Conservation (phyloP, 1,140 invertebrate genomes). For the Acromyrmex charruanus region DNA sequence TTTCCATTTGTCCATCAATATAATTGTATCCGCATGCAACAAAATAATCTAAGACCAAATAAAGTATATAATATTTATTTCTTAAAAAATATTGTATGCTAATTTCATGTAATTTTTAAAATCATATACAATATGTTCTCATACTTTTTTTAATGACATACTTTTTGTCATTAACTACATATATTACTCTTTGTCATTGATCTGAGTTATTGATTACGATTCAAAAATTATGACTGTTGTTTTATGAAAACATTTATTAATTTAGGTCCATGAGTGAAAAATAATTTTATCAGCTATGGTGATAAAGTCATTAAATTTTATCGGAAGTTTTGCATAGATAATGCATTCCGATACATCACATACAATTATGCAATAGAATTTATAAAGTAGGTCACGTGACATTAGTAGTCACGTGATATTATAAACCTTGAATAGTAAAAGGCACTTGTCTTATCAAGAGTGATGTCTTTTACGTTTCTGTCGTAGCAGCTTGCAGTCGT, state of each 20-base stretch:
- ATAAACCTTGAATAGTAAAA: slow-evolving; percentile 20
- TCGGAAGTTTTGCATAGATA: too few species aligned
- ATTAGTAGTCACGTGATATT: not conserved
- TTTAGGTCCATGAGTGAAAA: too few species aligned
- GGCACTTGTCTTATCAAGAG: not conserved
- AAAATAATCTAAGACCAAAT: slow-evolving; percentile 27
- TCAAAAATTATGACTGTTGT: too few species aligned
- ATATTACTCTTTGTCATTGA: too few species aligned
- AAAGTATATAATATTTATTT: slow-evolving; percentile 32
- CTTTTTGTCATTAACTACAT: too few species aligned
- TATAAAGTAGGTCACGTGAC: not conserved
- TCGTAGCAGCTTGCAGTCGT: not conserved
- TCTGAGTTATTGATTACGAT: too few species aligned
- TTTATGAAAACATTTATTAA: too few species aligned
- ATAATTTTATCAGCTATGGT: too few species aligned
- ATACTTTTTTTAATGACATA: not conserved
- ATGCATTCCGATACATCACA: not conserved
- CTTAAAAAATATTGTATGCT: not conserved
- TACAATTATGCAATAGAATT: not conserved
- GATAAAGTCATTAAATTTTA: too few species aligned
- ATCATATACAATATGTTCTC: not conserved
- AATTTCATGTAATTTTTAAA: not conserved
- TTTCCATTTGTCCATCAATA: slow-evolving; percentile 9
- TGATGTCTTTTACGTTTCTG: not conserved
- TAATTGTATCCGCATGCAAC: slow-evolving; percentile 10